Percentiles rank a stretch among this genome's conserved stretches.
These are phyloP conservation scores for Lophotriccus pileatus DNA, from an alignment of 2,797 vertebrate species.

Conservation along the genomic window DNA sequence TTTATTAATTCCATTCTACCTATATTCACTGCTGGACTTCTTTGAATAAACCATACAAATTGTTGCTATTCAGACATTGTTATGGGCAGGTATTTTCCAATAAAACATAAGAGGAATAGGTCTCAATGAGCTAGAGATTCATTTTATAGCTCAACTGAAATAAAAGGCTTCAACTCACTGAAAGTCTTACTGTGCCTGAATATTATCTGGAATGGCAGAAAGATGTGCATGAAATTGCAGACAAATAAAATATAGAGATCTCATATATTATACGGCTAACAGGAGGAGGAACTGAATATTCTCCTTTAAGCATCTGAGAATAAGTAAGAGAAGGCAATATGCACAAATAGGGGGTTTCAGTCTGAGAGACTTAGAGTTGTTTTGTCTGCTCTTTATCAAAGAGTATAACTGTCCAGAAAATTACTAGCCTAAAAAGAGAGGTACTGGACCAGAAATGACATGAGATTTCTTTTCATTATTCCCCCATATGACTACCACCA, in stretches of 20 bases:
- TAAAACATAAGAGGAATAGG: neutral
- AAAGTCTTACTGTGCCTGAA: neutral
- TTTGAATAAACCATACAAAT: neutral
- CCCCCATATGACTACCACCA: neutral
- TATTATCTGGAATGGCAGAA: slow-evolving; percentile 11
- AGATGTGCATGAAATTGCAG: neutral
- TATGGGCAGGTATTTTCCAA: slow-evolving; percentile 1
- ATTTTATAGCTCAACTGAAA: slow-evolving; percentile 11
- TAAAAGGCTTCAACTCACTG: neutral
- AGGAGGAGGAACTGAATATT: neutral
- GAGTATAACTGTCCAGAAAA: neutral
- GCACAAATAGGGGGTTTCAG: neutral
- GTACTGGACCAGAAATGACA: neutral
- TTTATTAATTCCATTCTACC: slow-evolving; percentile 27
- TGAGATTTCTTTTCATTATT: neutral
- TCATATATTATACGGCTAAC: neutral
- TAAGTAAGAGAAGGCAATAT: neutral
- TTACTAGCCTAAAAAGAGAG: neutral
- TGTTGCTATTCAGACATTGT: neutral
- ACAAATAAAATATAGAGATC: neutral
- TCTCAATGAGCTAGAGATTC: neutral
- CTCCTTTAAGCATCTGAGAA: neutral
- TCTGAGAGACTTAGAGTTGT: neutral
- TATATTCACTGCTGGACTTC: neutral
- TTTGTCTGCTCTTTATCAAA: neutral